Percentiles rank a stretch among this genome's conserved stretches.
phyloP scores from a whole-genome alignment of 2,797 vertebrate genomes.

The Steatocranus sp. region DNA sequence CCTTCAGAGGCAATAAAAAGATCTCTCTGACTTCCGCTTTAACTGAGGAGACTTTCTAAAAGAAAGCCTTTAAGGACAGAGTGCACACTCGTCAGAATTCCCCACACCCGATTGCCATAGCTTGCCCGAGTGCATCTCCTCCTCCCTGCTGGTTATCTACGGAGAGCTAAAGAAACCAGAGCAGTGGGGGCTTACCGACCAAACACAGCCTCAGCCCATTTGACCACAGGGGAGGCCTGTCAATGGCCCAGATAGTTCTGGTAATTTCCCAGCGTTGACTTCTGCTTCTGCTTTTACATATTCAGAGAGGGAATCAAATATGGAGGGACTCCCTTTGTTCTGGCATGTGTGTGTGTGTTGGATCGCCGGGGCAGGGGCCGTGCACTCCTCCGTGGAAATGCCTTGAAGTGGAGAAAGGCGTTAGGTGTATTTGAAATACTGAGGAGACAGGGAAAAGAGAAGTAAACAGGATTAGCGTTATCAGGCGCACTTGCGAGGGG shows the following conservation, averaged over 20 bases:
- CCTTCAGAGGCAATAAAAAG: not conserved
- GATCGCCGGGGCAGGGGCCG: constrained; percentile 41
- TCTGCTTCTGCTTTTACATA: constrained; percentile 66
- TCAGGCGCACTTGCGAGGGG: constrained; percentile 56
- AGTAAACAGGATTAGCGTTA: constrained; percentile 79
- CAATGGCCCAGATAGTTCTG: constrained; percentile 81
- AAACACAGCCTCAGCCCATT: constrained; percentile 60
- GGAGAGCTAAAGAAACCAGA: constrained; percentile 33
- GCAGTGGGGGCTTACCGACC: constrained; percentile 10
- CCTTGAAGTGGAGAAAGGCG: constrained; percentile 64
- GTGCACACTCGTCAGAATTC: constrained; percentile 36
- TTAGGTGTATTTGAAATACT: constrained; percentile 57
- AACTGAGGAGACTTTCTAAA: not conserved
- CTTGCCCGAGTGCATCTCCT: constrained; percentile 36
- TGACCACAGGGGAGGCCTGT: constrained; percentile 78
- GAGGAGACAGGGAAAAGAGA: constrained; percentile 39
- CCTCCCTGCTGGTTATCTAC: constrained; percentile 58
- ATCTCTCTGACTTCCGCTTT: not conserved
- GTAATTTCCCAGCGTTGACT: constrained; percentile 67
- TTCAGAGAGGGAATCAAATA: constrained; percentile 68
- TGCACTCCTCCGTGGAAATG: constrained; percentile 22
- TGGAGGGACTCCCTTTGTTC: constrained; percentile 51
- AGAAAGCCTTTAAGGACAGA: constrained; percentile 8
- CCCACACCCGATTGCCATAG: constrained; percentile 16
- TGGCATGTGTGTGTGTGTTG: constrained; percentile 1